A percentile compares a stretch with the other conserved stretches of the same genome.
phyloP scores from a whole-genome alignment of 2,888 invertebrate species.

The Lamellibrachia columna region DNA sequence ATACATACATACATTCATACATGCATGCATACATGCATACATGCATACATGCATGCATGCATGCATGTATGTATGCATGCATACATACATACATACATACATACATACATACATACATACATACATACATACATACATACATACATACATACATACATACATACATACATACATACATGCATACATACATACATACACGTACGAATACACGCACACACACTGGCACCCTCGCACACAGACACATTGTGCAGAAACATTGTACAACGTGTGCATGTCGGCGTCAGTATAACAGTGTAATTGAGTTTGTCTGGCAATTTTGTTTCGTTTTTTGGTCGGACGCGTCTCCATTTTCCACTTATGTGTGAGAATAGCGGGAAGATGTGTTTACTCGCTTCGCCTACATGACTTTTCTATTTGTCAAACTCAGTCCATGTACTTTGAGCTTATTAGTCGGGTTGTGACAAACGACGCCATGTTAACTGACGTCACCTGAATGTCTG shows the following conservation, averaged over 20 bases:
- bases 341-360: neutral
- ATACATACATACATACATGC: neutral
- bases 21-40: neutral
- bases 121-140: neutral
- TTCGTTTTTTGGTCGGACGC: neutral
- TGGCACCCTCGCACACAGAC: neutral
- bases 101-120: neutral
- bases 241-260: neutral
- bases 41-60: neutral
- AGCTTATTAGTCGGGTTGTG: neutral
- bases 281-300: neutral
- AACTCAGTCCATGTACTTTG: neutral
- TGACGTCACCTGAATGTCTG: neutral
- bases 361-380: neutral
- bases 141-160: neutral
- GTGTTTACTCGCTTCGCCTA: neutral
- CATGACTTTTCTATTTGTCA: neutral
- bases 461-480: neutral
- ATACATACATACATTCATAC: neutral
- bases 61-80: neutral
- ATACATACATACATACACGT: neutral
- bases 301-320: neutral
- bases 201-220: neutral
- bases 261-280: too few species aligned
- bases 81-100: neutral